Conservation (phyloP, 64 coral and sea anemone species). For the Acropora yongei region DNA sequence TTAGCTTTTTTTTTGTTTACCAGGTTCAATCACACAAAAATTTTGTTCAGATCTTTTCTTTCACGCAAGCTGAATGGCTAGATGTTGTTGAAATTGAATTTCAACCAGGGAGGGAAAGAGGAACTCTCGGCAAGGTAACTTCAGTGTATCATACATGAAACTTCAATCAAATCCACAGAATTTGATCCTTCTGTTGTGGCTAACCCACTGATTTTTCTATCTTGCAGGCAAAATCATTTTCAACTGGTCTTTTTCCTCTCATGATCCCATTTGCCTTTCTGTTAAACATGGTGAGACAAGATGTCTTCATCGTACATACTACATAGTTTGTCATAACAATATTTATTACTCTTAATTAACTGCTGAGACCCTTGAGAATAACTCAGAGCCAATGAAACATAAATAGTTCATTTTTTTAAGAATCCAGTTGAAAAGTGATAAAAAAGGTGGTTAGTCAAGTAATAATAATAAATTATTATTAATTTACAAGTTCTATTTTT, state of each 20-base stretch:
- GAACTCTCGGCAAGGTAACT: slow-evolving; percentile 81
- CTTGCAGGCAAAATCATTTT: slow-evolving; percentile 93
- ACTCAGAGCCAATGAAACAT: neutral
- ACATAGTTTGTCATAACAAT: neutral
- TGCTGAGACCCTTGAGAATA: neutral
- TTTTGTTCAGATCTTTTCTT: slow-evolving; percentile 91
- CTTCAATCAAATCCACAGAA: neutral
- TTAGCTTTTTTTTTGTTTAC: neutral
- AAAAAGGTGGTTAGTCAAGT: too few species aligned
- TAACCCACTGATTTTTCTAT: neutral
- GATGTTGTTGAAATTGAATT: slow-evolving; percentile 99
- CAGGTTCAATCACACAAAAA: slow-evolving; percentile 77
- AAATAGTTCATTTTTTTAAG: too few species aligned
- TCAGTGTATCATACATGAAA: neutral
- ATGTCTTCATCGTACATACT: neutral
- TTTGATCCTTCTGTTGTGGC: neutral
- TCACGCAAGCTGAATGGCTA: slow-evolving; percentile 90
- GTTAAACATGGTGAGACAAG: slow-evolving; percentile 86
- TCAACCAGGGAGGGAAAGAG: slow-evolving; percentile 82
- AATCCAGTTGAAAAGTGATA: too few species aligned
- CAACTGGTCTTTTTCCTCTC: slow-evolving; percentile 86
- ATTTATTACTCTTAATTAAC: neutral
- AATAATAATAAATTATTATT: too few species aligned
- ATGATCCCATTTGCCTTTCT: slow-evolving; percentile 89
- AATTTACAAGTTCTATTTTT: too few species aligned